Conservation (phyloP, 2,797 vertebrate species). For the Falco berigora region DNA sequence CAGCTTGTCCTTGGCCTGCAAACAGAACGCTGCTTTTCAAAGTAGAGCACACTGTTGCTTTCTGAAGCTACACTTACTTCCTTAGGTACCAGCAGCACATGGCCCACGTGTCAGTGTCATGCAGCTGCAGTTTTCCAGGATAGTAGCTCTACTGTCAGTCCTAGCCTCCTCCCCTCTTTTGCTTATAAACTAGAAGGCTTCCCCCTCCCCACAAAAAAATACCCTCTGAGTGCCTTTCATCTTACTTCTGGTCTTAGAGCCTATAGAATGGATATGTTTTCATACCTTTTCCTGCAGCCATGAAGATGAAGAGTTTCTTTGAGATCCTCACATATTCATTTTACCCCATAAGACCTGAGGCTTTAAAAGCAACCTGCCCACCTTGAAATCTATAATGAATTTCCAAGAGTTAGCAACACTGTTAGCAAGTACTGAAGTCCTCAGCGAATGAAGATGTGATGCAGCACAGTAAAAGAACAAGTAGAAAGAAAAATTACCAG, state of each 20-base stretch:
- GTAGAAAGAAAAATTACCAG: neutral
- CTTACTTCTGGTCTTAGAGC: neutral
- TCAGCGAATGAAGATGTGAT: neutral
- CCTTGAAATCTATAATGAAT: neutral
- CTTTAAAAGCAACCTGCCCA: neutral
- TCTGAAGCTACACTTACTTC: neutral
- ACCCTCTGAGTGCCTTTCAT: neutral
- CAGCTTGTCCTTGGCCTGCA: neutral
- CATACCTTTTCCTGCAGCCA: neutral
- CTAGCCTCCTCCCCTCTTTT: neutral
- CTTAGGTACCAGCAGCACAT: neutral
- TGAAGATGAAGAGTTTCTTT: neutral
- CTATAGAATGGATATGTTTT: neutral
- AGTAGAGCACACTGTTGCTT: fast-evolving
- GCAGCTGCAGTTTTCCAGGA: neutral
- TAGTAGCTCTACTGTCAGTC: neutral
- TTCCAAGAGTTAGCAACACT: neutral
- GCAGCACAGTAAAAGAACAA: neutral
- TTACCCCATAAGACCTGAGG: neutral
- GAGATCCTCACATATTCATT: neutral
- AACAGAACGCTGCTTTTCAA: neutral
- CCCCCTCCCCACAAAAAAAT: neutral
- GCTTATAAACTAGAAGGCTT: neutral
- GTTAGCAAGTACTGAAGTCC: neutral
- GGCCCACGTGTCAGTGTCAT: neutral